A percentile compares a stretch with the other conserved stretches of the same genome.
Evolutionary conservation across 2,113 vertebrate genomes (phyloP).

Genomic region (Anarrhichthys ocellatus): DNA sequence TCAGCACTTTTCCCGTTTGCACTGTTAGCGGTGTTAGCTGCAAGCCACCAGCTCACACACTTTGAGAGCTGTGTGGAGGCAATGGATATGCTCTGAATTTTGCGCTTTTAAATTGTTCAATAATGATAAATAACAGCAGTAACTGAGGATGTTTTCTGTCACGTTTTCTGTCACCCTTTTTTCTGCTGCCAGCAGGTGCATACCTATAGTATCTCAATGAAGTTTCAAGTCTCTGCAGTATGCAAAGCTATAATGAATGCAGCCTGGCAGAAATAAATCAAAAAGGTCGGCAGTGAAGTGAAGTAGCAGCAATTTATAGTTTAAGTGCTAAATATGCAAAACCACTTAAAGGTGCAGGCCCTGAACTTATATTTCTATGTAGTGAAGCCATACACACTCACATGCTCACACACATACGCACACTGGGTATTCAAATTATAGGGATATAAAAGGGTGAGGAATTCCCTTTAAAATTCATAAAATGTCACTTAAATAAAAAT

Average conservation of each 20-base stretch:
- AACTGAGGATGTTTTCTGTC: too few relatives aligned
- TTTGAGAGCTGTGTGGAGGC: too few relatives aligned
- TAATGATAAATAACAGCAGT: neutral
- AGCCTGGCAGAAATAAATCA: neutral
- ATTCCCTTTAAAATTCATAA: slow-evolving; percentile 13
- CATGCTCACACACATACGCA: neutral
- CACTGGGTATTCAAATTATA: neutral
- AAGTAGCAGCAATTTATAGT: neutral
- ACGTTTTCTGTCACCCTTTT: too few relatives aligned
- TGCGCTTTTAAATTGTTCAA: neutral
- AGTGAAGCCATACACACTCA: neutral
- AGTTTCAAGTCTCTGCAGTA: neutral
- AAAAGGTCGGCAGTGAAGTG: neutral
- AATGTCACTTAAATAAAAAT: slow-evolving; percentile 4
- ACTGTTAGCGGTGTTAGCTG: neutral
- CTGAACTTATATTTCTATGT: neutral
- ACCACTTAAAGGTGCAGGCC: neutral
- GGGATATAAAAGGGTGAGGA: neutral
- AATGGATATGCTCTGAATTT: neutral
- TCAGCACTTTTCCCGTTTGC: neutral
- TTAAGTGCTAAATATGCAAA: neutral
- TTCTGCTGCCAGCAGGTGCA: neutral
- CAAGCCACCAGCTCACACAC: too few relatives aligned
- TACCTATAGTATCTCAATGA: neutral
- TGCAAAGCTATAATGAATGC: neutral